Conservation (phyloP, 30 jellyfish, hydroid and myxozoan genomes). For the Nemopilema nomurai region DNA sequence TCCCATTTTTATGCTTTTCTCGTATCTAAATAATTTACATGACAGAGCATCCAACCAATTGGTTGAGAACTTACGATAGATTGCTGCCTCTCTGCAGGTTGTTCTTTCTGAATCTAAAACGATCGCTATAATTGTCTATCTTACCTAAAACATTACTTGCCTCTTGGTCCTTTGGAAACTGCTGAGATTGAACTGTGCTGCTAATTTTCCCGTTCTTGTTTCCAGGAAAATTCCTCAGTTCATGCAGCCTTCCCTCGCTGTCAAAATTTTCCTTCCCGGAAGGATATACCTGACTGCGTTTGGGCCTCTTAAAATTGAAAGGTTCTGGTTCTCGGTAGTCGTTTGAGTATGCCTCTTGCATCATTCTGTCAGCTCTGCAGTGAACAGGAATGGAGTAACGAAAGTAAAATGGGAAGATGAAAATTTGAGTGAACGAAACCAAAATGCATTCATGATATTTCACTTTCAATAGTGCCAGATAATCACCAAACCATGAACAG, state of each 20-base stretch:
- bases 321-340: slow-evolving; percentile 24
- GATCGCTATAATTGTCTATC: slow-evolving; percentile 28
- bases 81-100: not conserved
- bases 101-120: slow-evolving; percentile 1
- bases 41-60: not conserved
- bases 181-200: not conserved
- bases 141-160: not conserved
- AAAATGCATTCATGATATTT: too few species aligned
- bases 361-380: slow-evolving; percentile 31
- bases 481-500: too few species aligned
- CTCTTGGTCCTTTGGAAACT: not conserved
- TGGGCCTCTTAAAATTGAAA: slow-evolving; percentile 45
- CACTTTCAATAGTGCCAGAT: too few species aligned
- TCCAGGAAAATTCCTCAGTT: not conserved
- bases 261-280: slow-evolving; percentile 43
- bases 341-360: slow-evolving; percentile 1
- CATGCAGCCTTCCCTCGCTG: not conserved
- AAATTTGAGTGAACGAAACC: too few species aligned
- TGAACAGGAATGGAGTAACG: too few species aligned
- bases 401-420: too few species aligned
- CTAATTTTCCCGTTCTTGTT: not conserved
- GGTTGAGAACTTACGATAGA: not conserved
- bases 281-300: slow-evolving; percentile 58
- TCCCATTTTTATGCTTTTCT: too few species aligned
- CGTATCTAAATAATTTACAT: not conserved